Evolutionary conservation across 2,113 vertebrate species (phyloP), one percentile per base, ranked within the genome.

Genomic region (Hippocampus abdominalis): DNA sequence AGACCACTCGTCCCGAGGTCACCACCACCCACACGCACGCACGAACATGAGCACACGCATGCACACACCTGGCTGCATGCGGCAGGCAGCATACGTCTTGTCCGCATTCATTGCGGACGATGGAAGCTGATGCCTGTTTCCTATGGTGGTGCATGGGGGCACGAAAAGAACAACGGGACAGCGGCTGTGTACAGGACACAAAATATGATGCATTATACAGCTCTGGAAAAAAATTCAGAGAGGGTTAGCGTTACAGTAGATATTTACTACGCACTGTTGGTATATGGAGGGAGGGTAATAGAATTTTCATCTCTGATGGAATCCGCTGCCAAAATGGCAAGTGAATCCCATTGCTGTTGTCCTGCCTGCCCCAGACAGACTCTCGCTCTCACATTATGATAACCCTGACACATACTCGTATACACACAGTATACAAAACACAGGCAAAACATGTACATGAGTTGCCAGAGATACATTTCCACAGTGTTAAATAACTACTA

Each of bases 281-380:
- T 56, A n/a, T 23, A 56, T 6, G 27, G 20, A n/a, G 4, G 13
- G 40, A 12, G 23, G 0, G 3, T 64, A 25, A 0, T 27, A 46
- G 21, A 23, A 25, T 64, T 23, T 15, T 15, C 91, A 93, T 92
- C 93, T 94, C 87, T 86, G 83, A 90, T 93, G 81, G 89, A 83
- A 89, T 92, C 90, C 44, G 42, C 36, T 21, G n/a, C 36, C 36
- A 27, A 46, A 44, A 46, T n/a, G 63, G 46, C 40, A 46, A 15
- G 40, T 64, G 39, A 15, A 64, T 46, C 42, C 25, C 40, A 64
- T 23, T 46, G 63, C 12, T 46, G 62, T 44, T 60, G 27, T 64
- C 39, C 60, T 62, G 61, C 23, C 20, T n/a, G 39, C 10, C 42
- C 10, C 25, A 29, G n/a, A 3, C 64, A 29, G 4, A 29, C 25